phyloP scores from a whole-genome alignment of 2,888 invertebrate species.

The Spialia ferax region DNA sequence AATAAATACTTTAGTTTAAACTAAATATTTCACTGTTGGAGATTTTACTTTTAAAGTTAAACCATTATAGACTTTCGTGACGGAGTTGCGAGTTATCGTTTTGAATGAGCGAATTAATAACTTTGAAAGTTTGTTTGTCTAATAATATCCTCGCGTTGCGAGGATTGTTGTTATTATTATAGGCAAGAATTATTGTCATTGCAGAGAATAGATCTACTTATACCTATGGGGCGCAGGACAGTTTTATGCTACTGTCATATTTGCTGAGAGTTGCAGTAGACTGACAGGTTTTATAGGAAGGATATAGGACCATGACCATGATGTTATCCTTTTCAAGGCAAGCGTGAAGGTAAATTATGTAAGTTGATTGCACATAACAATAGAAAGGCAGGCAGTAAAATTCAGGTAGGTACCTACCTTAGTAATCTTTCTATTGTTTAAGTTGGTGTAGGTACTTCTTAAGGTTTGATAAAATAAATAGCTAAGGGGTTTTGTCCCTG shows the following conservation, averaged over 20 bases:
- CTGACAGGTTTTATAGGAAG: too few relatives aligned
- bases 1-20: background rate
- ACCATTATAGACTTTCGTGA: background rate
- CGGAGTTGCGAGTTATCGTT: constrained; percentile 8
- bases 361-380: constrained; percentile 16
- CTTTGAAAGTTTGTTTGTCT: background rate
- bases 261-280: too few relatives aligned
- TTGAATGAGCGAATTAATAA: background rate
- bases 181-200: too few relatives aligned
- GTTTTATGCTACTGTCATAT: too few relatives aligned
- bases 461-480: constrained; percentile 24
- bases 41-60: background rate
- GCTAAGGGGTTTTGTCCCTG: constrained; percentile 22
- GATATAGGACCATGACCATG: too few relatives aligned
- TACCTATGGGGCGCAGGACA: too few relatives aligned
- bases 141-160: too few relatives aligned
- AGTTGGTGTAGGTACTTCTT: constrained; percentile 17
- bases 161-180: too few relatives aligned
- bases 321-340: too few relatives aligned
- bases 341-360: constrained; percentile 11
- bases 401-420: constrained; percentile 18
- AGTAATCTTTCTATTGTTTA: constrained; percentile 32
- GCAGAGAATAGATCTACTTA: too few relatives aligned
- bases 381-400: constrained; percentile 15
- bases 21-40: background rate